Evolutionary conservation across 2,888 invertebrate species (phyloP).

Genomic region (Andrena fulva): DNA sequence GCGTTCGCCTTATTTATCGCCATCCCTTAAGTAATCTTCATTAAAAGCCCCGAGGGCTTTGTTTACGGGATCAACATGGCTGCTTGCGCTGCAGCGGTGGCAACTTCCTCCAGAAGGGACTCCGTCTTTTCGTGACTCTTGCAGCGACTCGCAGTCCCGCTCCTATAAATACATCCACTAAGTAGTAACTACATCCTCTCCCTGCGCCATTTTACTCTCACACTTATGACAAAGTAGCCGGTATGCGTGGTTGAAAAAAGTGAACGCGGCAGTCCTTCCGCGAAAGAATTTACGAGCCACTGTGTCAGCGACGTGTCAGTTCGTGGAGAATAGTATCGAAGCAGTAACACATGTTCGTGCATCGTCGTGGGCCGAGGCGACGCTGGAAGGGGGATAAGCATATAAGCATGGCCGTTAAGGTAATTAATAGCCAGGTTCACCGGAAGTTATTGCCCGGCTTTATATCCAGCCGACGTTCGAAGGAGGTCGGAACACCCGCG

Average conservation of each 20-base stretch:
- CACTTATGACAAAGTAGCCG: no score
- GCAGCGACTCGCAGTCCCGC: no score
- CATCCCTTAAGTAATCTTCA: constrained; percentile 17
- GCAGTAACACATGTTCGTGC: constrained; percentile 12
- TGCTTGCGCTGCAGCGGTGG: background rate
- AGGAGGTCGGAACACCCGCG: constrained; percentile 7
- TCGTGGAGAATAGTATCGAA: constrained; percentile 2
- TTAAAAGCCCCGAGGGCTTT: constrained; percentile 14
- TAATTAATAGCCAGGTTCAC: constrained; percentile 71
- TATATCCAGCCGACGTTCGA: constrained; percentile 51
- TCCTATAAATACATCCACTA: no score
- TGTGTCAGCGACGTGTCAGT: background rate
- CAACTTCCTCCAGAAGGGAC: background rate
- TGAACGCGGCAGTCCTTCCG: background rate
- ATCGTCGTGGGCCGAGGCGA: constrained; percentile 31
- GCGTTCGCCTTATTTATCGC: constrained; percentile 14
- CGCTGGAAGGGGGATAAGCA: constrained; percentile 62
- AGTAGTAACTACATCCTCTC: no score
- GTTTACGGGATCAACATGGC: constrained; percentile 7
- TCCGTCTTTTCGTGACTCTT: background rate
- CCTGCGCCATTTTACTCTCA: no score
- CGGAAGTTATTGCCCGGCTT: constrained; percentile 69
- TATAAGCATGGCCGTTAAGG: constrained; percentile 69
- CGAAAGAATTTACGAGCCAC: background rate
- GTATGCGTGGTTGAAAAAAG: background rate